Conservation (phyloP, 2,113 vertebrate species). For the Hirundichthys speculiger region DNA sequence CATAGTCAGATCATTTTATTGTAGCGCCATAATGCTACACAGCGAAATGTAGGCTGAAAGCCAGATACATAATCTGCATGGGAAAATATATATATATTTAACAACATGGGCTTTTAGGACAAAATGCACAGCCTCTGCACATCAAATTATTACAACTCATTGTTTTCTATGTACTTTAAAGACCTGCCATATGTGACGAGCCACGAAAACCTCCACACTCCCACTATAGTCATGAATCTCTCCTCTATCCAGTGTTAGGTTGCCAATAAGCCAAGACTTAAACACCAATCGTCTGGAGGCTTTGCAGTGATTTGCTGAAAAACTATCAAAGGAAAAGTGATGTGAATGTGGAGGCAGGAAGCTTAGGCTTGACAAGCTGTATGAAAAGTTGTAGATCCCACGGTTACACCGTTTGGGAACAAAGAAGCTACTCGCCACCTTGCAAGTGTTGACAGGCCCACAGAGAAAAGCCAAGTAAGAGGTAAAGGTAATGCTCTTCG, state of each 20-base stretch:
- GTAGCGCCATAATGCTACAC: conserved; percentile 9
- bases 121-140: neutral
- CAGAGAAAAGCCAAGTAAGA: neutral
- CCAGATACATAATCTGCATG: conserved; percentile 13
- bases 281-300: neutral
- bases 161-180: conserved; percentile 8
- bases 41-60: conserved; percentile 1
- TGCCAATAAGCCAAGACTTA: conserved; percentile 13
- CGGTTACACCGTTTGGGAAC: neutral
- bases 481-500: conserved; percentile 7
- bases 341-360: neutral
- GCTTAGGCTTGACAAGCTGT: conserved; percentile 6
- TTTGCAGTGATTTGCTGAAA: conserved; percentile 4
- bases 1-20: conserved; percentile 16
- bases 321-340: conserved; percentile 6
- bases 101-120: neutral
- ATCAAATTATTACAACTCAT: neutral
- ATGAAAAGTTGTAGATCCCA: neutral
- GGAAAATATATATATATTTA: neutral
- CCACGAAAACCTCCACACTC: conserved; percentile 7
- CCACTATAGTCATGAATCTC: neutral
- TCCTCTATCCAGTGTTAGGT: neutral
- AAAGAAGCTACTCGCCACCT: conserved; percentile 5
- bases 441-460: conserved; percentile 5
- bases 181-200: neutral